Evolutionary conservation across 2,888 invertebrate species (phyloP), one percentile per base, ranked within the genome.

Genomic region (Trichacis sp.): DNA sequence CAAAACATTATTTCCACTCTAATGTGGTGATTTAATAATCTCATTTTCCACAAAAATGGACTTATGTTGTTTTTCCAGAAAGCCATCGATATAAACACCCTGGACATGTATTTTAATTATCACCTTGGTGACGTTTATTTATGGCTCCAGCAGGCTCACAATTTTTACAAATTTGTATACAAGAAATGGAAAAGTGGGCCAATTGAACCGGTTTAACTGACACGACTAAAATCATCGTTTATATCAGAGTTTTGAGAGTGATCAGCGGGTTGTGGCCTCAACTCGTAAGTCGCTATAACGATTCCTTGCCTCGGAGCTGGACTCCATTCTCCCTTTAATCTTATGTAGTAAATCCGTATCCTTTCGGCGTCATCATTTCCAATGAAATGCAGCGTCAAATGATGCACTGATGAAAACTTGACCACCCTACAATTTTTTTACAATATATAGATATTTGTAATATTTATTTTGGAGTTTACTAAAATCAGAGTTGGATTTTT

Each of bases 291-390:
- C 79, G 95, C 94, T 77, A 97, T 94, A 1, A 94, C 93, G 0
- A 97, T 95, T 49, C 96, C 96, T 82, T 97, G 96, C 71, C 91
- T 88, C 77, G 93, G 93, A 0, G 90, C 92, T 79, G 92, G 91
- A 9, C 89, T 88, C 87, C 93, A 99, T 86, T 98, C 98, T 17
- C 98, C 99, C 81, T 92, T 91, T 40, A 99, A 87, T 8, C 97
- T 98, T 79, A 99, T 98, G 81, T 98, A 99, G 82, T 93, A 95
- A 65, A 98, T 90, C 78, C 89, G 91, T 1, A 95, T 95, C 49
- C 86, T 89, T n/a, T 95, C 94, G 14, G 88, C 89, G 17, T 97
- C 97, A 86, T 92, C 95, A 85, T 96, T 97, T 12, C 88, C 88
- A 6, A 95, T 94, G 81, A 98, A 95, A 86, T 97, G 93, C 76